Conservation (phyloP, 2,113 vertebrate genomes). For the Chaetorhynchus papuensis region DNA sequence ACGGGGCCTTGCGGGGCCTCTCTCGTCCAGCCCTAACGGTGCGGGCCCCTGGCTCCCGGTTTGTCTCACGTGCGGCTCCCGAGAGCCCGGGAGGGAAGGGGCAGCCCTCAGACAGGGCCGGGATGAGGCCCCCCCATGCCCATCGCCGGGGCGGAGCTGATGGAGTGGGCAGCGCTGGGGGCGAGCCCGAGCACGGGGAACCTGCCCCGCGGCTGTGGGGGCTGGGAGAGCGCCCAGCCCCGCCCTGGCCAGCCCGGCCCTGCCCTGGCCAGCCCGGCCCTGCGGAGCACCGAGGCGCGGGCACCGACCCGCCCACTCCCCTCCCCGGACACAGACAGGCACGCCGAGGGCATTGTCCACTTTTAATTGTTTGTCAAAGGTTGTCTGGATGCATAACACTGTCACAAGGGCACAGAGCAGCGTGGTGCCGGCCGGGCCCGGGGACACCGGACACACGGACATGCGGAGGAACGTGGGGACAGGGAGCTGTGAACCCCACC, state of each 20-base stretch:
- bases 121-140: background rate
- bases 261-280: rapidly evolving
- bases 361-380: conserved; percentile 74
- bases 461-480: background rate
- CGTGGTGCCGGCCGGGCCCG: background rate
- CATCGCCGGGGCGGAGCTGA: too few relatives aligned
- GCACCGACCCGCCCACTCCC: background rate
- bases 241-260: background rate
- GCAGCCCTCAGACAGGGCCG: background rate
- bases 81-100: too few relatives aligned
- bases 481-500: background rate
- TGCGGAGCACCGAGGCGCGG: background rate
- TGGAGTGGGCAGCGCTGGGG: background rate
- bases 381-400: conserved; percentile 76
- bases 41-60: background rate
- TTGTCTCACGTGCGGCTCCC: background rate
- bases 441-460: background rate
- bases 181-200: background rate
- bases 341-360: background rate
- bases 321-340: background rate
- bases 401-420: conserved; percentile 60
- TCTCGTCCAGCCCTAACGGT: too few relatives aligned
- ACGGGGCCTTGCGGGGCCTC: rapidly evolving
- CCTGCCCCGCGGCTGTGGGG: rapidly evolving
- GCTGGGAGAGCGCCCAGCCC: rapidly evolving